Base-by-base conservation (phyloP, 92 coral and sea anemone species). In the Paramuricea clavata region DNA sequence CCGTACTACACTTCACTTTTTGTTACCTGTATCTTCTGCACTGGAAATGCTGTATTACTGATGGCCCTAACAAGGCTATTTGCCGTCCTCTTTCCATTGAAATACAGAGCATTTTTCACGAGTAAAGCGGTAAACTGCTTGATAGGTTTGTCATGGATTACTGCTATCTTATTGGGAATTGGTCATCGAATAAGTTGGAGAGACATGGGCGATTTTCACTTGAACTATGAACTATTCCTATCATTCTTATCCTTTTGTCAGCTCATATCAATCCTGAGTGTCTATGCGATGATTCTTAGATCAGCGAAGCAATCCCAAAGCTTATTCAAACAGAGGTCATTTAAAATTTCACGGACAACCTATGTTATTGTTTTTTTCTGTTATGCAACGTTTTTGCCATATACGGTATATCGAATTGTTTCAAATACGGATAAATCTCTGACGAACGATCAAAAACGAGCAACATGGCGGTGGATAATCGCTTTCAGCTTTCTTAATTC, bases 401-500 rank as follows among this genome's bases (percentile, higher is more conserved):
- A 74, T 28, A 43, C 81, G 9, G 81, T 49, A 7, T 74, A 74
- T 23, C 43, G 81, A 13, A 26, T 74, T 19, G 81, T 74, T 1
- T 74, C 69, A 30, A 78, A 34, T 10, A 8, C 26, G 27, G 69
- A 52, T 30, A 30, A 78, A 52, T 31, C 69, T 57, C 3, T 52
- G 23, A 44, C 69, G 49, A 10, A 13, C 2, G 30, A 54, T 30
- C 13, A 27, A 30, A 78, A 32, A 19, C 47, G 70, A n/a, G 62
- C 49, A 33, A 57, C 83, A 0, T 78, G 68, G 83, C 22, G 69
- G 6, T 78, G 68, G 68, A 16, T 52, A 8, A 78, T 52, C 6
- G 83, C 83, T 52, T 78, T 52, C 39, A 57, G 44, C 54, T 52
- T 78, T 52, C 32, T 52, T 49, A 78, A 78, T 21, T 78, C 69